A percentile compares a stretch with the other conserved stretches of the same genome.
phyloP scores from a whole-genome alignment of 1,140 invertebrate genomes.

The Trinorchestia longiramus region DNA sequence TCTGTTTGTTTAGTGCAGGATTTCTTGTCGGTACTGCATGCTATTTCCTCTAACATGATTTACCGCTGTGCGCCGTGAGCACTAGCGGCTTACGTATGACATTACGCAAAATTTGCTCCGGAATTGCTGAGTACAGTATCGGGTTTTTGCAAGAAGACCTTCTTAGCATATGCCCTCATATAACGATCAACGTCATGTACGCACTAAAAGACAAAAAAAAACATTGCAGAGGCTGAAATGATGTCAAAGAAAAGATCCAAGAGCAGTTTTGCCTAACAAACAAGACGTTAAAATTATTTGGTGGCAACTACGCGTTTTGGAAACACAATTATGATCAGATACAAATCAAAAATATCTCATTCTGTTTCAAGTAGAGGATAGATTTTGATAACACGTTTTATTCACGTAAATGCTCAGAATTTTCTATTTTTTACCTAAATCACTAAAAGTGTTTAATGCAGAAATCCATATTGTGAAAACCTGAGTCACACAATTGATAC shows the following conservation, averaged over 20 bases:
- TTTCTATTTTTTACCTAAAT: background rate
- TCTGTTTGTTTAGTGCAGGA: background rate
- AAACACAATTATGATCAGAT: too few species aligned
- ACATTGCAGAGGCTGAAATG: background rate
- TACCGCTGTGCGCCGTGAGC: background rate
- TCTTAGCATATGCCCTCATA: background rate
- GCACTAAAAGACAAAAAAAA: background rate
- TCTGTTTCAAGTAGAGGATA: background rate
- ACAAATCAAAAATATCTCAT: too few species aligned
- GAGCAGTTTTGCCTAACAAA: background rate
- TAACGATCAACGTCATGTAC: background rate
- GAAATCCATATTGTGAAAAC: too few species aligned
- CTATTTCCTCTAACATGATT: background rate
- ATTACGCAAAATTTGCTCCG: background rate
- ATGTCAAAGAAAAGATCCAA: background rate
- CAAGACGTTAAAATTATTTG: too few species aligned
- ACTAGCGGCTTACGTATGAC: background rate
- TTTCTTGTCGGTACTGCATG: background rate
- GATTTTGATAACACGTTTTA: background rate
- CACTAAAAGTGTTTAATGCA: too few species aligned
- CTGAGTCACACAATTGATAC: too few species aligned
- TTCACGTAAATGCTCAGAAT: background rate
- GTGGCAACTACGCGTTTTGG: too few species aligned
- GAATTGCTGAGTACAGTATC: background rate
- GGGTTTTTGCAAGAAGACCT: background rate